Conservation (phyloP, 2,888 invertebrate species). For the Desoria tigrina region DNA sequence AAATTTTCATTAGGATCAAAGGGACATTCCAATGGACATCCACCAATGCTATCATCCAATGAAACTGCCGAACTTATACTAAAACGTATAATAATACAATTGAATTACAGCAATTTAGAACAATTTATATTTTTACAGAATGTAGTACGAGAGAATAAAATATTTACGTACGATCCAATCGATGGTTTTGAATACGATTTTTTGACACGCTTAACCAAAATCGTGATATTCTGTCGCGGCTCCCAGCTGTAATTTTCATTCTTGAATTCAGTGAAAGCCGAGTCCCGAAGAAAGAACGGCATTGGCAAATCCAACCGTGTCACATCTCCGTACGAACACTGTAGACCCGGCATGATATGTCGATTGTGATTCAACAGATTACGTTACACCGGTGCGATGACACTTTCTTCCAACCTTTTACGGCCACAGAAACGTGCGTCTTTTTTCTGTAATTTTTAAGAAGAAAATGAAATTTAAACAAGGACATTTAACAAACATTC, state of each 20-base stretch:
- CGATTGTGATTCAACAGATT: no score
- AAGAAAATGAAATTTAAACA: no score
- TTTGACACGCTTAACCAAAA: conserved; percentile 27
- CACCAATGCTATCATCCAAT: conserved; percentile 39
- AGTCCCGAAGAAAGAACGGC: conserved; percentile 46
- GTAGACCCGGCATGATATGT: conserved; percentile 12
- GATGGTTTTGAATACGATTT: conserved; percentile 5
- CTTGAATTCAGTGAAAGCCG: conserved; percentile 39
- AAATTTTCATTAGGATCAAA: conserved; percentile 52
- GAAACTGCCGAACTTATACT: not conserved
- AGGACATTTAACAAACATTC: no score
- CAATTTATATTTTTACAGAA: conserved; percentile 22
- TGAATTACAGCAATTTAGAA: no score
- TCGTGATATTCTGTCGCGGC: conserved; percentile 15
- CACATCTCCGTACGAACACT: conserved; percentile 20
- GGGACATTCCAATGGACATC: conserved; percentile 49
- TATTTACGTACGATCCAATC: not conserved
- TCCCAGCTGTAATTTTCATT: conserved; percentile 43
- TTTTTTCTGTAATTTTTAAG: no score
- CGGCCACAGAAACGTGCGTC: no score
- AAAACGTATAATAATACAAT: no score
- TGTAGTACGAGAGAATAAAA: no score
- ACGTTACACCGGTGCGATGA: no score
- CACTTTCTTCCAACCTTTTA: no score
- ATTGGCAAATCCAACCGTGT: conserved; percentile 29